Percentiles rank a stretch among this genome's conserved stretches.
Evolutionary conservation across 2,113 vertebrate genomes (phyloP).

Genomic region (Regulus satrapa): DNA sequence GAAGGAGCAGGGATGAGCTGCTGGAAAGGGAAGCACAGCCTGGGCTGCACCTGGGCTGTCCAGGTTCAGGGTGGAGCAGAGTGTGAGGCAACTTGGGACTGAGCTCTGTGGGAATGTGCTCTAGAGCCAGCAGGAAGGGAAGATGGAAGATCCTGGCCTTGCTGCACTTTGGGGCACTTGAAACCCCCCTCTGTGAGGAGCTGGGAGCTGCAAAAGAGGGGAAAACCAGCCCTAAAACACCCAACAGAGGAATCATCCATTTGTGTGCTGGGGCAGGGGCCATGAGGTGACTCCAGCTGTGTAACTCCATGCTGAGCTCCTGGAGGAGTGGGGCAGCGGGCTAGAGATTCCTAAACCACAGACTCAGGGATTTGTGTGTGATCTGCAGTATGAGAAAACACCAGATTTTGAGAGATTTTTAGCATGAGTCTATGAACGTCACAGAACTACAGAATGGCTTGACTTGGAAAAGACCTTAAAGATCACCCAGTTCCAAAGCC

Average conservation of each 20-base stretch:
- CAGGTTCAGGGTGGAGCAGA: not conserved
- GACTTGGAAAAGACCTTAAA: not conserved
- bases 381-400: not conserved
- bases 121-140: not conserved
- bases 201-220: not conserved
- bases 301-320: not conserved
- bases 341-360: not conserved
- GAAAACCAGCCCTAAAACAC: not conserved
- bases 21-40: not conserved
- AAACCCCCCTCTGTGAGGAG: not conserved
- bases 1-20: not conserved
- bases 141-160: not conserved
- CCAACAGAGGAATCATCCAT: fast-evolving
- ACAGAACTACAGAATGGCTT: not conserved
- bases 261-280: not conserved
- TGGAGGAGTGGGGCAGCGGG: not conserved
- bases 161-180: not conserved
- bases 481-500: fast-evolving
- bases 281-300: too few relatives aligned
- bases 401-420: not conserved
- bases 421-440: not conserved
- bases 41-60: too few relatives aligned
- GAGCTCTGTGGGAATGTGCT: fast-evolving
- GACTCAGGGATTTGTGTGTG: not conserved
- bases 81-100: not conserved